These are phyloP conservation scores for Phania funesta DNA, from an alignment of 2,888 invertebrate genomes.

Conservation along the genomic window DNA sequence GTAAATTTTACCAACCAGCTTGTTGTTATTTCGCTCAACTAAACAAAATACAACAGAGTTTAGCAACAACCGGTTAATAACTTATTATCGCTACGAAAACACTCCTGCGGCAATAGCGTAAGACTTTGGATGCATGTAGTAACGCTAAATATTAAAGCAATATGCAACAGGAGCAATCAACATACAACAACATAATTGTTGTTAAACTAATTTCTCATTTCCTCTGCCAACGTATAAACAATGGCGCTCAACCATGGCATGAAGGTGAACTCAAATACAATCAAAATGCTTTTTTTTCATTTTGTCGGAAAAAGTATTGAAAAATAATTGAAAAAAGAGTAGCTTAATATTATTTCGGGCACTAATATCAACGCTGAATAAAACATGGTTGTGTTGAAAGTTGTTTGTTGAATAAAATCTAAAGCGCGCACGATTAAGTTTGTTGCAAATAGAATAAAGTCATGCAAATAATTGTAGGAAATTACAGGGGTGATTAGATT, in stretches of 20 bases:
- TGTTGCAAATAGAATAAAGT: conserved; percentile 7
- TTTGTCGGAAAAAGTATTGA: conserved; percentile 9
- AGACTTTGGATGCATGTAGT: neutral
- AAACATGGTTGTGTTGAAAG: neutral
- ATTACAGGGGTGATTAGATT: conserved; percentile 25
- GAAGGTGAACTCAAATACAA: neutral
- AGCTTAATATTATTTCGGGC: conserved; percentile 12
- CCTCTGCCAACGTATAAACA: neutral
- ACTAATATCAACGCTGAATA: conserved; percentile 9
- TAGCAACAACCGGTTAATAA: conserved; percentile 57
- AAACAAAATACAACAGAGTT: conserved; percentile 34
- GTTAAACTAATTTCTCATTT: conserved; percentile 27
- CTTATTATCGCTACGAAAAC: conserved; percentile 58
- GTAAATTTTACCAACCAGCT: conserved; percentile 3
- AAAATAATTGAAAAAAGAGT: conserved; percentile 6
- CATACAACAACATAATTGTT: conserved; percentile 37
- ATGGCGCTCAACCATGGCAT: neutral
- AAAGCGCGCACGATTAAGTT: neutral
- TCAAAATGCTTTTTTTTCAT: neutral
- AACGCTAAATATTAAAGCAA: conserved; percentile 38
- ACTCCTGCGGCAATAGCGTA: conserved; percentile 47
- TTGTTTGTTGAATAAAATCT: neutral
- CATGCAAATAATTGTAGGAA: conserved; percentile 29
- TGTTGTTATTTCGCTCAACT: conserved; percentile 8
- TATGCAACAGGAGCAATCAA: conserved; percentile 36